A percentile compares a stretch with the other conserved stretches of the same genome.
Evolutionary conservation across 2,888 invertebrate species (phyloP).

Genomic region (Drosophila pegasa): DNA sequence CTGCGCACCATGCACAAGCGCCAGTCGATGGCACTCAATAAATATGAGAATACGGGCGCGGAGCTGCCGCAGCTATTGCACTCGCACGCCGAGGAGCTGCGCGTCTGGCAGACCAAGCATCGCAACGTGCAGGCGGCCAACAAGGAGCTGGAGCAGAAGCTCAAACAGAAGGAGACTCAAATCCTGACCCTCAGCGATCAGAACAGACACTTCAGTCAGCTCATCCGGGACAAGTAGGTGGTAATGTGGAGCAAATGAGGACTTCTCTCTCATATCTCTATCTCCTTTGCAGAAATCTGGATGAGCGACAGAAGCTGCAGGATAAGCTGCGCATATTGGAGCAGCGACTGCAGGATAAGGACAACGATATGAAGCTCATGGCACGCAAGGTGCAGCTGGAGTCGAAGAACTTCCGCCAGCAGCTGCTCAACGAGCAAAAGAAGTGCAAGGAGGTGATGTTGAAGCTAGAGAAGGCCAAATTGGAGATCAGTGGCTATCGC

Average conservation of each 20-base stretch:
- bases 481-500: constrained; percentile 81
- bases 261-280: not conserved
- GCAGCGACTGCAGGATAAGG: constrained; percentile 86
- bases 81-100: constrained; percentile 91
- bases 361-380: constrained; percentile 88
- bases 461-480: constrained; percentile 86
- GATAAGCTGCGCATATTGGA: constrained; percentile 87
- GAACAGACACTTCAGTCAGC: constrained; percentile 89
- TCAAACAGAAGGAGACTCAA: constrained; percentile 90
- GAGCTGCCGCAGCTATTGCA: constrained; percentile 90
- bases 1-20: constrained; percentile 91
- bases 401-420: constrained; percentile 90
- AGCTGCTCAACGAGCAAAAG: constrained; percentile 88
- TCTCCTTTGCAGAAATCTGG: constrained; percentile 86
- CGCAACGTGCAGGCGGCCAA: constrained; percentile 88
- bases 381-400: constrained; percentile 90
- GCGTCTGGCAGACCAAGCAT: constrained; percentile 89
- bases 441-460: constrained; percentile 90
- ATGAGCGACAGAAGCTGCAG: constrained; percentile 90
- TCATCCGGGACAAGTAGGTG: constrained; percentile 89
- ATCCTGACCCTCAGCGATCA: constrained; percentile 88
- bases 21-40: constrained; percentile 91
- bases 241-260: no score
- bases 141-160: constrained; percentile 87
- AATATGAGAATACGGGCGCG: constrained; percentile 91